phyloP scores from a whole-genome alignment of 2,888 invertebrate species.

The Acleris cristana region DNA sequence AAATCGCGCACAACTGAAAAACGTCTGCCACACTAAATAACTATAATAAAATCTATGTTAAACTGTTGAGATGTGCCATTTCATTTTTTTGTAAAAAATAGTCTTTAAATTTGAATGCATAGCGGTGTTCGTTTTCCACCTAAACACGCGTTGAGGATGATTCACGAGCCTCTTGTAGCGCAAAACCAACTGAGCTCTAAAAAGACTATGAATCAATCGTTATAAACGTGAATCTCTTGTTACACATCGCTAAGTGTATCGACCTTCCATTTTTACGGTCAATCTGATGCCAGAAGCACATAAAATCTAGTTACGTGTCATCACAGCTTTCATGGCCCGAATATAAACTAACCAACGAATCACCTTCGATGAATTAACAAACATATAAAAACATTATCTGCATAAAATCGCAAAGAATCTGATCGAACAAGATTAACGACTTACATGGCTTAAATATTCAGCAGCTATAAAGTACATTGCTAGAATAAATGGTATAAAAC shows the following conservation, averaged over 20 bases:
- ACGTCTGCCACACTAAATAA: not conserved
- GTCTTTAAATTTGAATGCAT: slow-evolving; percentile 12
- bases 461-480: not conserved
- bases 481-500: not conserved
- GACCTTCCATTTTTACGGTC: slow-evolving; percentile 66
- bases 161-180: slow-evolving; percentile 21
- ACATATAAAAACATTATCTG: slow-evolving; percentile 25
- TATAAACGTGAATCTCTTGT: slow-evolving; percentile 53
- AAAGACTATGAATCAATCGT: slow-evolving; percentile 55
- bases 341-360: slow-evolving; percentile 47
- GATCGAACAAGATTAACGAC: slow-evolving; percentile 27
- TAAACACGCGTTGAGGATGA: slow-evolving; percentile 19
- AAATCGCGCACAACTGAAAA: slow-evolving; percentile 12
- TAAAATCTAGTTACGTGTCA: slow-evolving; percentile 55
- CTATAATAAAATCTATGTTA: too few relatives aligned
- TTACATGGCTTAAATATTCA: slow-evolving; percentile 30
- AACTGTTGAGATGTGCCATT: too few relatives aligned
- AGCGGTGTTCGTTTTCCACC: slow-evolving; percentile 18
- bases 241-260: slow-evolving; percentile 56
- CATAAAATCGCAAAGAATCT: slow-evolving; percentile 23
- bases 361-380: slow-evolving; percentile 5
- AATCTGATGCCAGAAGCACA: slow-evolving; percentile 53
- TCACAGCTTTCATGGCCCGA: slow-evolving; percentile 47
- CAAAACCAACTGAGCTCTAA: slow-evolving; percentile 36
- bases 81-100: not conserved